Conservation (phyloP, 1,140 invertebrate species). For the Monomorium pharaonis region DNA sequence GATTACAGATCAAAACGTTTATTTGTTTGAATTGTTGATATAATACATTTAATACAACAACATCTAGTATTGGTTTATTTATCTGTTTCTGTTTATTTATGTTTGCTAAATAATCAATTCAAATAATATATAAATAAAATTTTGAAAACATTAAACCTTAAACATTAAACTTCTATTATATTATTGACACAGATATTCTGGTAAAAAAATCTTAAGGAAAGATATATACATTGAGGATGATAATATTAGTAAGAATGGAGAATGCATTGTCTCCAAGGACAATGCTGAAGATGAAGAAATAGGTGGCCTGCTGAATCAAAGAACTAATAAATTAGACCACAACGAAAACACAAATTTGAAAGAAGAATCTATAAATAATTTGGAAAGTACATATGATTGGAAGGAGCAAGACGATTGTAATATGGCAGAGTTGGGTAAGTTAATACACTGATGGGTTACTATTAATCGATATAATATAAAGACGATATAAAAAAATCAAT, state of each 20-base stretch:
- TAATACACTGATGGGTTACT: too few species aligned
- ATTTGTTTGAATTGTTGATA: too few species aligned
- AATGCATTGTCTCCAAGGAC: slow-evolving; percentile 55
- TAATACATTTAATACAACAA: too few species aligned
- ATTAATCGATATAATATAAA: too few species aligned
- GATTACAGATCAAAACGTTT: too few species aligned
- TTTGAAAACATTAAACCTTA: not conserved
- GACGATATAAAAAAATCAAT: too few species aligned
- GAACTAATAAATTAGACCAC: slow-evolving; percentile 70
- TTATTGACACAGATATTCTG: slow-evolving; percentile 87
- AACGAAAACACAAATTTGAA: slow-evolving; percentile 41
- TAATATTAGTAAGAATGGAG: slow-evolving; percentile 58
- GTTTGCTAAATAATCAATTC: too few species aligned
- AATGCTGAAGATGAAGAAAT: slow-evolving; percentile 69
- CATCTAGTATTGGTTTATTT: too few species aligned
- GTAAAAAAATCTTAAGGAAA: slow-evolving; percentile 88
- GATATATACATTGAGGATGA: slow-evolving; percentile 79
- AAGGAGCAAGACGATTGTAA: slow-evolving; percentile 70
- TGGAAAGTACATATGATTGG: slow-evolving; percentile 63
- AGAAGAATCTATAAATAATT: slow-evolving; percentile 20
- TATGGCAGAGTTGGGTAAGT: too few species aligned
- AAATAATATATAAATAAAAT: slow-evolving; percentile 37
- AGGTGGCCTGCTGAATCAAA: slow-evolving; percentile 67
- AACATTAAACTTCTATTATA: not conserved
- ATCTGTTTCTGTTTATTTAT: too few species aligned